Evolutionary conservation across 2,888 invertebrate genomes (phyloP).

Genomic region (Keiferia lycopersicella): DNA sequence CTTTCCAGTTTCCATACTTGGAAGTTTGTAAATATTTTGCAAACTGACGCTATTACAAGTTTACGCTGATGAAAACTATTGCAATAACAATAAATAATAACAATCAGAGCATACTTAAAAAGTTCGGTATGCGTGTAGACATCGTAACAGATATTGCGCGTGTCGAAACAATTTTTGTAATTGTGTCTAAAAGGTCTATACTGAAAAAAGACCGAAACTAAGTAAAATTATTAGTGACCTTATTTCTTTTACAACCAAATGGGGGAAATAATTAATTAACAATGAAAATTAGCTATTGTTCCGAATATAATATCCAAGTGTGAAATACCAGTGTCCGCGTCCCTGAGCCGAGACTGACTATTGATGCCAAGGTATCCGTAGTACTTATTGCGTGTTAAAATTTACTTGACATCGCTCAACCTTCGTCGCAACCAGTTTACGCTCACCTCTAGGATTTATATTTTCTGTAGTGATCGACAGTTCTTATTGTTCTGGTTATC

Average conservation of each 20-base stretch:
- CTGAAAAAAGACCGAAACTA: slow-evolving; percentile 59
- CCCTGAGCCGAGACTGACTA: slow-evolving; percentile 60
- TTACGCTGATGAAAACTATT: neutral
- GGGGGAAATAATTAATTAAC: neutral
- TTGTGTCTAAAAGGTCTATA: slow-evolving; percentile 48
- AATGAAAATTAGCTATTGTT: neutral
- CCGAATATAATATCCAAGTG: slow-evolving; percentile 13
- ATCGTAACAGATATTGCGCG: slow-evolving; percentile 64
- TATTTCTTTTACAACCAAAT: slow-evolving; percentile 25
- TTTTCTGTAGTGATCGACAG: slow-evolving; percentile 30
- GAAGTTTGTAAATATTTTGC: slow-evolving; percentile 6
- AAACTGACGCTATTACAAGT: neutral
- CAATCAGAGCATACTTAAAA: neutral
- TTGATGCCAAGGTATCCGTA: slow-evolving; percentile 73
- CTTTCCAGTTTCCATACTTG: slow-evolving; percentile 6
- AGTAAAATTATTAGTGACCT: slow-evolving; percentile 51
- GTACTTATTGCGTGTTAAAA: slow-evolving; percentile 78
- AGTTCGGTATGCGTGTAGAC: slow-evolving; percentile 28
- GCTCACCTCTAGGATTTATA: slow-evolving; percentile 39
- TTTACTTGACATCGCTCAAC: slow-evolving; percentile 76
- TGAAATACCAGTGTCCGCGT: slow-evolving; percentile 37
- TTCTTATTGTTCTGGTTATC: slow-evolving; percentile 45
- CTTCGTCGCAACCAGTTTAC: slow-evolving; percentile 57
- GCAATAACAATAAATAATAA: neutral
- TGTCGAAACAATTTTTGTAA: slow-evolving; percentile 54